phyloP scores from a whole-genome alignment of 92 coral and sea anemone species.

The Palythoa grandis region DNA sequence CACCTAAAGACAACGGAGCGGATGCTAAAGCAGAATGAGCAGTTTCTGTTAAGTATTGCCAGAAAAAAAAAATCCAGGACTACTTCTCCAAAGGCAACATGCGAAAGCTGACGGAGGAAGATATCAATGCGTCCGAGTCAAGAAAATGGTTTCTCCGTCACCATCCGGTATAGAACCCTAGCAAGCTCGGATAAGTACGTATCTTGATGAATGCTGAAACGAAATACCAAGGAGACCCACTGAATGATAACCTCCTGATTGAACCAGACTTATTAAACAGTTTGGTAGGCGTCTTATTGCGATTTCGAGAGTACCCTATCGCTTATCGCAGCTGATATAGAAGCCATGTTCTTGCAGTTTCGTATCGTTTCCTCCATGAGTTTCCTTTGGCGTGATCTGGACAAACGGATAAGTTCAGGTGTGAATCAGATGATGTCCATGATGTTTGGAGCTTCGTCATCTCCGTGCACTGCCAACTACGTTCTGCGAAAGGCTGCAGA shows the following conservation, averaged over 20 bases:
- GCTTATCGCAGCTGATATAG: neutral
- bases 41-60: too few species aligned
- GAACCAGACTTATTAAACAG: too few species aligned
- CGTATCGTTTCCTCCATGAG: neutral
- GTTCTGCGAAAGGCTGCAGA: neutral
- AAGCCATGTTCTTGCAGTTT: slow-evolving; percentile 42
- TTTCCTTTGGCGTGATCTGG: neutral
- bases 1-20: slow-evolving; percentile 11
- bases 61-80: too few species aligned
- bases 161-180: too few species aligned
- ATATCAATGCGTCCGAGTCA: too few species aligned
- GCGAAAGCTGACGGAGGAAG: too few species aligned
- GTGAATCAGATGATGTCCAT: neutral
- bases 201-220: slow-evolving; percentile 62
- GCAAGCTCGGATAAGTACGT: slow-evolving; percentile 46
- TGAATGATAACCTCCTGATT: too few species aligned
- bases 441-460: neutral
- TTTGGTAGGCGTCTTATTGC: too few species aligned
- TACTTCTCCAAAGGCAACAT: too few species aligned
- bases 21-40: too few species aligned
- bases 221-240: slow-evolving; percentile 43
- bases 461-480: slow-evolving; percentile 1
- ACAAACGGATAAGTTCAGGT: neutral
- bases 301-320: neutral
- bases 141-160: slow-evolving; percentile 55